Evolutionary conservation across 2,888 invertebrate genomes (phyloP).

Genomic region (Malthinus seriepunctatus): DNA sequence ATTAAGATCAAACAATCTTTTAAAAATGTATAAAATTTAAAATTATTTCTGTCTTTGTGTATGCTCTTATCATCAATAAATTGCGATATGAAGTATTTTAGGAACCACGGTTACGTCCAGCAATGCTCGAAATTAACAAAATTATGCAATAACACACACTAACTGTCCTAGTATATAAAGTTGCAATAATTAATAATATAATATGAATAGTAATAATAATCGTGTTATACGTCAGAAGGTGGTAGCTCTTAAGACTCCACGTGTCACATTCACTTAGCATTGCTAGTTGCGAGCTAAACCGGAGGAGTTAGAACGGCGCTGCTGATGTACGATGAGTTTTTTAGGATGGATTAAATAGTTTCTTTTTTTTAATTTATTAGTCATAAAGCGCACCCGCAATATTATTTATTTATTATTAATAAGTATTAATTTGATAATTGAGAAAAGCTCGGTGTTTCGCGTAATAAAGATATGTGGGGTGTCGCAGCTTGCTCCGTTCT

Average conservation of each 20-base stretch:
- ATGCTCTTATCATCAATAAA: slow-evolving; percentile 33
- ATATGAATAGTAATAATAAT: slow-evolving; percentile 59
- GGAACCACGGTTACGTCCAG: slow-evolving; percentile 53
- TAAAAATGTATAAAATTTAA: slow-evolving; percentile 32
- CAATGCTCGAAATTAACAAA: slow-evolving; percentile 43
- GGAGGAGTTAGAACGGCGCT: slow-evolving; percentile 29
- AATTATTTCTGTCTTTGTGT: slow-evolving; percentile 13
- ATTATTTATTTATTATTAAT: slow-evolving; percentile 1
- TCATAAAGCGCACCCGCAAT: slow-evolving; percentile 23
- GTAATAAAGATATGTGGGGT: slow-evolving; percentile 25
- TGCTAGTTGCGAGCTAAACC: slow-evolving; percentile 45
- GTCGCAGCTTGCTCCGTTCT: slow-evolving; percentile 32
- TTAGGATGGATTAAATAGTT: slow-evolving; percentile 14
- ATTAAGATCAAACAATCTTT: slow-evolving; percentile 36
- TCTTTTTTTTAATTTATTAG: neutral
- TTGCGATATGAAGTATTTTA: slow-evolving; percentile 56
- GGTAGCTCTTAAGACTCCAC: slow-evolving; percentile 47
- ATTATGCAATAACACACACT: slow-evolving; percentile 50
- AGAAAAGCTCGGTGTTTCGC: slow-evolving; percentile 20
- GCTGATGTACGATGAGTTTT: slow-evolving; percentile 20
- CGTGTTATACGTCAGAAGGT: slow-evolving; percentile 55
- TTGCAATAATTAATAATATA: slow-evolving; percentile 48
- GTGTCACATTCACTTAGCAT: slow-evolving; percentile 56
- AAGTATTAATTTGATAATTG: slow-evolving; percentile 7
- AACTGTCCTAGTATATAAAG: slow-evolving; percentile 49